Conservation (phyloP, 2,797 vertebrate species). For the Ataeniobius toweri region DNA sequence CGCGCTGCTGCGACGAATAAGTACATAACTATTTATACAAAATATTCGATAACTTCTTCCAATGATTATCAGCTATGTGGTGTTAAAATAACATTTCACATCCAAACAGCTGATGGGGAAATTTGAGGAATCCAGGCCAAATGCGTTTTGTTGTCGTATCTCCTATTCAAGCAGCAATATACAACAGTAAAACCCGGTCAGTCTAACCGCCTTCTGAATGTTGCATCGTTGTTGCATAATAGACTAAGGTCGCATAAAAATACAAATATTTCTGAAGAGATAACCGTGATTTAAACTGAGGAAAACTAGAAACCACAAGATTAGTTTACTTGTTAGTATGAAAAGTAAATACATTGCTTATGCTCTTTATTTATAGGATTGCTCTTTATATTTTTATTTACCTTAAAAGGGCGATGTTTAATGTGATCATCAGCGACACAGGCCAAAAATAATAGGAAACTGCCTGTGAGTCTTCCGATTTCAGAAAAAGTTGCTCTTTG, state of each 20-base stretch:
- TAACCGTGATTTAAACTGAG: neutral
- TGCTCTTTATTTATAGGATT: neutral
- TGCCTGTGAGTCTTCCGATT: neutral
- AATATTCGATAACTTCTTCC: neutral
- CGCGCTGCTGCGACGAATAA: neutral
- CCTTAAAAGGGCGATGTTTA: neutral
- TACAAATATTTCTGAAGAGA: neutral
- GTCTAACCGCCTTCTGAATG: neutral
- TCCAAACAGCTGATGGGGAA: neutral
- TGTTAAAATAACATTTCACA: neutral
- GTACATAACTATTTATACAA: neutral
- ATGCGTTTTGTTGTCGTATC: neutral
- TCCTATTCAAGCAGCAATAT: neutral
- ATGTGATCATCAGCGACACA: neutral
- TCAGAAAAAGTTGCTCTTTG: neutral
- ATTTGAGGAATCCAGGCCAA: neutral
- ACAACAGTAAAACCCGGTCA: neutral
- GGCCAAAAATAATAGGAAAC: neutral
- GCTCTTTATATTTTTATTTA: neutral
- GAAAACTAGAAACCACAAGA: neutral
- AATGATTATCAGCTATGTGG: neutral
- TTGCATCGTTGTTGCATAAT: neutral
- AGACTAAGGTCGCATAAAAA: neutral
- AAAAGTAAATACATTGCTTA: neutral
- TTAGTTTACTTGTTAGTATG: neutral